A percentile compares a stretch with the other conserved stretches of the same genome.
phyloP scores from a whole-genome alignment of 1,140 invertebrate genomes.

The Manduca sexta region DNA sequence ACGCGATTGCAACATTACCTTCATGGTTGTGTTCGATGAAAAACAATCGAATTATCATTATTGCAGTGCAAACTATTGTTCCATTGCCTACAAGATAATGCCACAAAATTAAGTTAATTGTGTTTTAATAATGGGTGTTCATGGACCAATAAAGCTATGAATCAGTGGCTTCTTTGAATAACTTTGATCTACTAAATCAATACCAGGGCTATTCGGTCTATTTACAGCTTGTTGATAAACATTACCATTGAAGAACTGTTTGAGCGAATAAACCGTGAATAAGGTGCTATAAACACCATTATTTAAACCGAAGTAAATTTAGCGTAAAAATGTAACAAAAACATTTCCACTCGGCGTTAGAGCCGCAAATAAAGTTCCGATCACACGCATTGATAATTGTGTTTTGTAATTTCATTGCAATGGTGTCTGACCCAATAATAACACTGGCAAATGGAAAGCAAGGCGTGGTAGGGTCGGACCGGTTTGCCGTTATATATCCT shows the following conservation, averaged over 20 bases:
- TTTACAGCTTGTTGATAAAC: too few relatives aligned
- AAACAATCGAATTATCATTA: slow-evolving; percentile 27
- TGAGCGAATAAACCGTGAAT: too few relatives aligned
- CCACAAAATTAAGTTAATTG: too few relatives aligned
- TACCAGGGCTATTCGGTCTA: too few relatives aligned
- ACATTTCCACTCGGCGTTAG: neutral
- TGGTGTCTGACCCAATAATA: slow-evolving; percentile 24
- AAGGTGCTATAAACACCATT: too few relatives aligned
- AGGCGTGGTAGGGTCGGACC: slow-evolving; percentile 51
- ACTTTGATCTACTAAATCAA: too few relatives aligned
- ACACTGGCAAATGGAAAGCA: slow-evolving; percentile 51
- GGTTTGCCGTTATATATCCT: slow-evolving; percentile 49
- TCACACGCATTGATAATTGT: slow-evolving; percentile 1
- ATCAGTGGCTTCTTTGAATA: too few relatives aligned
- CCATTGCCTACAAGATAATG: too few relatives aligned
- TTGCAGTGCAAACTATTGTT: slow-evolving; percentile 16
- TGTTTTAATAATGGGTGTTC: too few relatives aligned
- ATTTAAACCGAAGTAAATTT: too few relatives aligned
- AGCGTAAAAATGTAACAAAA: neutral
- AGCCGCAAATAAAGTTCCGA: neutral
- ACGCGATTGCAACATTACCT: slow-evolving; percentile 19
- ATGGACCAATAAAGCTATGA: too few relatives aligned
- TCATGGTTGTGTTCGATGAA: slow-evolving; percentile 10
- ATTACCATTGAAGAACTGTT: too few relatives aligned
- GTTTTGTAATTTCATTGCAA: slow-evolving; percentile 15